A percentile compares a stretch with the other conserved stretches of the same genome.
Conservation (phyloP, 2,113 vertebrate species). For the Daubentonia madagascariensis region DNA sequence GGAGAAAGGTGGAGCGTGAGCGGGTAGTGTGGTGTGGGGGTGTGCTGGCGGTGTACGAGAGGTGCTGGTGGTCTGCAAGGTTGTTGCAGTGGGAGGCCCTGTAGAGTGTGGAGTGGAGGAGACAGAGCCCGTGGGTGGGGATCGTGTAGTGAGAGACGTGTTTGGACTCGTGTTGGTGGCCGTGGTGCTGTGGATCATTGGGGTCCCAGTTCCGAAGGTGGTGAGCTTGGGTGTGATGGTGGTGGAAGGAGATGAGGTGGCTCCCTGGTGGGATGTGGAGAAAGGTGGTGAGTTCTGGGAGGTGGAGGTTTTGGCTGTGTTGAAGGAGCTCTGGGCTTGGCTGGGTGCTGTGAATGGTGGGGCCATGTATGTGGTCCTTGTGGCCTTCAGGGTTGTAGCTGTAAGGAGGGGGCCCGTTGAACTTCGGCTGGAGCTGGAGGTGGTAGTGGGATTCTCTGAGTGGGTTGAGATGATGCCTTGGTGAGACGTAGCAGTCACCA, state of each 20-base stretch:
- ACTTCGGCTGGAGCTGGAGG: fast-evolving
- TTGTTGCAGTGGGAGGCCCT: fast-evolving
- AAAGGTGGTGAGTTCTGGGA: fast-evolving
- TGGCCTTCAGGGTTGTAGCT: fast-evolving
- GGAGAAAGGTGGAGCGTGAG: fast-evolving
- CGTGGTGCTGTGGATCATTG: fast-evolving
- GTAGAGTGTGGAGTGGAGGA: not conserved
- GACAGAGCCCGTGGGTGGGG: fast-evolving
- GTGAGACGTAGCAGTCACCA: fast-evolving
- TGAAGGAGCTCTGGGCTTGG: fast-evolving
- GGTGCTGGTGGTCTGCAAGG: not conserved
- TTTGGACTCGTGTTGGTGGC: fast-evolving
- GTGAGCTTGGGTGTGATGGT: not conserved
- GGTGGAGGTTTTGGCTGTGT: not conserved
- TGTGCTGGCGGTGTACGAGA: fast-evolving
- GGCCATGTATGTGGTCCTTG: fast-evolving
- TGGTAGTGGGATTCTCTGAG: fast-evolving
- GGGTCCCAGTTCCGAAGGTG: fast-evolving
- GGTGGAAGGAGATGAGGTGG: not conserved
- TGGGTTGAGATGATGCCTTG: fast-evolving
- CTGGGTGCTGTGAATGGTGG: fast-evolving
- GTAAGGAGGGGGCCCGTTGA: fast-evolving
- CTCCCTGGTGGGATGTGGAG: not conserved
- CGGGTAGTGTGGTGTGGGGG: not conserved
- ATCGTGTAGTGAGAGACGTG: fast-evolving